A percentile compares a stretch with the other conserved stretches of the same genome.
These are phyloP conservation scores for Anagrus nilaparvatae DNA, from an alignment of 1,140 invertebrate genomes.

Conservation along the genomic window DNA sequence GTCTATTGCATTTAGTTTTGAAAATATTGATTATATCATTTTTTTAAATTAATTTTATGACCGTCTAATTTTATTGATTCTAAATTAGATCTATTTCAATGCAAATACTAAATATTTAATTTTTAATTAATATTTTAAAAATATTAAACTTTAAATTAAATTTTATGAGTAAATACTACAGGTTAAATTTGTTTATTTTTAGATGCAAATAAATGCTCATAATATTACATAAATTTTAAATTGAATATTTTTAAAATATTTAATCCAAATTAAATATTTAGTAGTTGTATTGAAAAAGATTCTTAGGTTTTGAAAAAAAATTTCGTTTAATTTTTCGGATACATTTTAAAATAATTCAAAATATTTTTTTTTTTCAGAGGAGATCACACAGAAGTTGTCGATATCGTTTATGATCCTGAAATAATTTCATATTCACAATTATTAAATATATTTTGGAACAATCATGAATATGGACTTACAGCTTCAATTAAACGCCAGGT, in stretches of 20 bases:
- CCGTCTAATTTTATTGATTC: too few relatives aligned
- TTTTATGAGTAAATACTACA: not conserved
- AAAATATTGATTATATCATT: too few relatives aligned
- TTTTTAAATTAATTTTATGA: too few relatives aligned
- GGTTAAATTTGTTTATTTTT: too few relatives aligned
- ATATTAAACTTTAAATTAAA: too few relatives aligned
- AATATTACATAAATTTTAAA: too few relatives aligned
- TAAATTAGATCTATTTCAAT: too few relatives aligned
- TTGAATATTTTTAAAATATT: too few relatives aligned
- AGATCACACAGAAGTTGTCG: conserved; percentile 87
- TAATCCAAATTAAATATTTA: too few relatives aligned
- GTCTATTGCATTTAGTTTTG: too few relatives aligned
- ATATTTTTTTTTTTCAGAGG: conserved; percentile 51
- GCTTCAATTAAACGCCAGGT: conserved; percentile 70
- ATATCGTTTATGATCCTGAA: conserved; percentile 81
- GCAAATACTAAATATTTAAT: conserved; percentile 9
- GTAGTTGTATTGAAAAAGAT: conserved; percentile 3
- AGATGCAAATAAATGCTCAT: too few relatives aligned
- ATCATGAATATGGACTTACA: conserved; percentile 79
- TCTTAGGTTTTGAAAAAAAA: not conserved
- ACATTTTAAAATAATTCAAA: conserved; percentile 6
- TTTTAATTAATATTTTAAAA: conserved; percentile 11
- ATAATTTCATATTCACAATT: conserved; percentile 64
- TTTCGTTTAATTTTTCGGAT: not conserved
- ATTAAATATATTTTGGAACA: conserved; percentile 81